Base-by-base conservation (phyloP, 2,888 invertebrate species). In the Julus scandinavius region DNA sequence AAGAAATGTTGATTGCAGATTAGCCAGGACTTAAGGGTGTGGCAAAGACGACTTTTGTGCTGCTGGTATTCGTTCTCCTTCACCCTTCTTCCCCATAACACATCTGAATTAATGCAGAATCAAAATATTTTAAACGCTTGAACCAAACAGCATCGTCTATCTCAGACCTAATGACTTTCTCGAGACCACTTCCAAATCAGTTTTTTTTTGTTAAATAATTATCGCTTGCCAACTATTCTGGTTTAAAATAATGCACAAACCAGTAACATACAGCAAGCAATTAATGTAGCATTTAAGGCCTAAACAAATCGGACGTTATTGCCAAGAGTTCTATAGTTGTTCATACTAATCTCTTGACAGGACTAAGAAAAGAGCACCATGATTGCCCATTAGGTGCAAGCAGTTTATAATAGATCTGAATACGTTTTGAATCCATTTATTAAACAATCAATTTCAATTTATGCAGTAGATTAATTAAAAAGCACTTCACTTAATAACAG, bases 1-100 rank as follows among this genome's bases (percentile, higher is more conserved):
- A 72, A 72, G 72, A 72, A 72, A 3, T 72, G 72, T 72, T 72
- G 72, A 72, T 72, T 72, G 72, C 72, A 72, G 72, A 72, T 72
- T 72, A 72, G 29, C 72, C 72, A 72, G 7, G 72, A 72, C 72
- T 72, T 72, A 29, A 72, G 72, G 3, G 72, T 72, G 72, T 72
- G 72, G 72, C 72, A 29, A 29, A 72, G 72, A 29, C 72, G 72
- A 72, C 9, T 72, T 72, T 72, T 29, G 29, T 72, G 72, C 72
- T 72, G 72, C 3, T 72, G 72, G 29, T 29, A 72, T 29, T 72
- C 72, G 29, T 72, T 72, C 29, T 72, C 72, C 72, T 72, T 72
- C 72, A 72, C 72, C 29, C 72, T 72, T 72, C 72, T 72, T 72
- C 72, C 72, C 72, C 72, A 72, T 11, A 72, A 72, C 72, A 72